Evolutionary conservation across 53 echinoderm and acorn worm species (phyloP), one percentile per base, ranked within the genome.

Genomic region (Mesocentrotus franciscanus): DNA sequence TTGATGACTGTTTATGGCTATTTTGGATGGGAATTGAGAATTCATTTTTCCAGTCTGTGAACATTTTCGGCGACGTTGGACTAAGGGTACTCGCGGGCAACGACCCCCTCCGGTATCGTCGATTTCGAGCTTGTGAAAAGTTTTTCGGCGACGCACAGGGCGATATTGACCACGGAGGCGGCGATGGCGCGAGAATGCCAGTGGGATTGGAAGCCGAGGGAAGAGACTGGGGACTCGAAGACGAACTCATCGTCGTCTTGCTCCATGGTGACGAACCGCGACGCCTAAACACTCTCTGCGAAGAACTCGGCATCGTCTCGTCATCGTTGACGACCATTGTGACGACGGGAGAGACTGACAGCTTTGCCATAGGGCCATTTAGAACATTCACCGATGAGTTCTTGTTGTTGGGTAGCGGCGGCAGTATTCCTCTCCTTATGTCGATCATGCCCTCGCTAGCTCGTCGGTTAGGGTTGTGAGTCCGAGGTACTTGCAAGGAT

Each of bases 361-460:
- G 22, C 59, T 59, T 59, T 26, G 90, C 61, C 59, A 60, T 26
- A 17, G 90, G 30, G 6, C 12, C 15, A 11, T 32, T 90, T 4
- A 90, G 61, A 29, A 56, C 57, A 10, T 85, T 85, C 0, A n/a
- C 1, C 14, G 90, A 32, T 55, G 89, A 57, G 0, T 14, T 26
- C n/a, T 29, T 61, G 60, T 18, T 56, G 11, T 30, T 56, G 4
- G 90, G 90, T 10, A 61, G 61, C 13, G 90, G 90, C 32, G 90
- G 90, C 10, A 90, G 90, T 24, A 27, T 90, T 15, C 60, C 60
- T 60, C 59, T 30, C 4, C 32, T 20, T 10, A 90, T 10, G 61
- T 90, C 61, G 61, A 90, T 90, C 90, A 90, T 90, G 60, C 90
- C 90, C 30, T 90, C 90, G 33, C 90, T 90, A 14, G 90, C 59